These are phyloP conservation scores for Prochilodus magdalenae DNA, from an alignment of 2,113 vertebrate genomes.

Conservation along the genomic window DNA sequence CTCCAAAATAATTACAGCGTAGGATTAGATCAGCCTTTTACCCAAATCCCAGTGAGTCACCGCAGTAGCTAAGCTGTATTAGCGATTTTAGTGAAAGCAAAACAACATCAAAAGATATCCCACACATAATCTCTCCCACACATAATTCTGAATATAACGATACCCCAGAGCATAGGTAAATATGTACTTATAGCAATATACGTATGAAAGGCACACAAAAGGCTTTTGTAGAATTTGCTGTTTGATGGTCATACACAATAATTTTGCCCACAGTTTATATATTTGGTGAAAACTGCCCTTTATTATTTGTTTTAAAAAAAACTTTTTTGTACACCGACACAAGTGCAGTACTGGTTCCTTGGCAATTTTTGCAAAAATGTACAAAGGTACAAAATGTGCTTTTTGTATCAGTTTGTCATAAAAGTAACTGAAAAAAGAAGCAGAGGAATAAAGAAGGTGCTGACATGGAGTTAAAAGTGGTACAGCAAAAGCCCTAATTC, in stretches of 20 bases:
- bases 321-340: constrained; percentile 63
- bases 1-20: background rate
- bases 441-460: constrained; percentile 57
- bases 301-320: constrained; percentile 64
- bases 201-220: background rate
- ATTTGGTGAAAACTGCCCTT: constrained; percentile 70
- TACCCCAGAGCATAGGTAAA: background rate
- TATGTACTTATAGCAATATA: background rate
- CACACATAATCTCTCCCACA: background rate
- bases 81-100: background rate
- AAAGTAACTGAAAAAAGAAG: constrained; percentile 63
- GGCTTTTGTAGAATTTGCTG: background rate
- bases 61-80: background rate
- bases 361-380: constrained; percentile 46
- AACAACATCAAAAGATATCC: background rate
- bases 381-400: constrained; percentile 65
- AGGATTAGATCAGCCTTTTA: background rate
- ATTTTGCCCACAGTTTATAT: constrained; percentile 64
- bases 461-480: constrained; percentile 70
- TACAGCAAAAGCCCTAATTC: constrained; percentile 69
- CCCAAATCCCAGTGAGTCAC: background rate
- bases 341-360: constrained; percentile 61
- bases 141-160: background rate
- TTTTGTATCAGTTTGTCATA: constrained; percentile 58
- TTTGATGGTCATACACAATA: constrained; percentile 62